Evolutionary conservation across 2,113 vertebrate species (phyloP), one percentile per base, ranked within the genome.

Genomic region (Pedetes capensis): DNA sequence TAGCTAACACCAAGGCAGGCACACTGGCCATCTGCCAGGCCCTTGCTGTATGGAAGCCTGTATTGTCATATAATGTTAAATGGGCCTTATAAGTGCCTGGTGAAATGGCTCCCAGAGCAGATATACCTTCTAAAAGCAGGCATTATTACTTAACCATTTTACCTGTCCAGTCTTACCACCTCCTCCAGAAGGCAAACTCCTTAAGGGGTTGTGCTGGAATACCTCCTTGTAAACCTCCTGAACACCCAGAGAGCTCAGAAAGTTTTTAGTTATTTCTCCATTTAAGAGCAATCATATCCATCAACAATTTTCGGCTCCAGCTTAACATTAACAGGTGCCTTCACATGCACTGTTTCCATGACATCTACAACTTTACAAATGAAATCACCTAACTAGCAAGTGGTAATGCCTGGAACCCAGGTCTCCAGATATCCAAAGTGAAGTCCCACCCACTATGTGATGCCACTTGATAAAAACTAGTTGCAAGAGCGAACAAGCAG

Each of bases 21-120:
- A 86, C 66, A 5, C 87, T 97, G 95, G 95, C 92, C 22, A 2
- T 0, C 37, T 39, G 90, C 95, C 97, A 97, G 95, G 74, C 20
- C 17, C 96, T 96, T 20, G 37, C 92, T 89, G 95, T 75, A 68
- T 81, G 85, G 93, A 94, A 96, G 78, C 87, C 76, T 81, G 74
- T 57, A 95, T 71, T 96, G 95, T 97, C 92, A 87, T 66, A 90
- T 90, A 96, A 95, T 92, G 95, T 94, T 88, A 95, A 97, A 93
- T 93, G 93, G 95, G 81, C 92, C 95, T 95, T 90, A 87, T 89
- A 87, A 96, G 85, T 91, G 74, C 92, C 92, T 92, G 51, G 72
- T 39, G 82, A 94, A 95, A 89, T 55, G 82, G 81, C 78, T 94
- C 85, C 92, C 95, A 57, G 32, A 87, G 81, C 78, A 96, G 95